Evolutionary conservation across 2,888 invertebrate species (phyloP).

Genomic region (Ferrisia virgata): DNA sequence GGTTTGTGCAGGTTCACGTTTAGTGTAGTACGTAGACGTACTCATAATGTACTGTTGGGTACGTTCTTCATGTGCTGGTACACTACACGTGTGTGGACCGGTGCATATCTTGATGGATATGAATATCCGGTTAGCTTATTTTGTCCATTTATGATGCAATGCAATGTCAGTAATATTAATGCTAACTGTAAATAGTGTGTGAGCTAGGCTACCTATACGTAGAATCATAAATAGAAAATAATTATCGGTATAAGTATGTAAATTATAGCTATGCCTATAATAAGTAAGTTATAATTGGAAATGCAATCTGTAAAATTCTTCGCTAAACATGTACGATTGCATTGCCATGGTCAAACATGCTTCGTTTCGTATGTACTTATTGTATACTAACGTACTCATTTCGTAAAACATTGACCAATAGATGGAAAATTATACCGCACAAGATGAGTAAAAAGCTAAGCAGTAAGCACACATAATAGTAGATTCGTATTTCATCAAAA

Average conservation of each 20-base stretch:
- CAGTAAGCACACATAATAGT: too few species aligned
- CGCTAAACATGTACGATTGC: not conserved
- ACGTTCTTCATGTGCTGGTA: not conserved
- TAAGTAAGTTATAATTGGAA: not conserved
- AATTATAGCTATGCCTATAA: not conserved
- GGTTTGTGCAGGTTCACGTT: too few species aligned
- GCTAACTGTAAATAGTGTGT: too few species aligned
- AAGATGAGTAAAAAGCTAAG: too few species aligned
- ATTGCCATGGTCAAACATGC: not conserved
- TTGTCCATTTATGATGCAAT: not conserved
- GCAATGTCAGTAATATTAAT: not conserved
- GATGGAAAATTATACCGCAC: too few species aligned
- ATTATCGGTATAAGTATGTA: not conserved
- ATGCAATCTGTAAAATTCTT: not conserved
- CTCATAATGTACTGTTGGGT: too few species aligned
- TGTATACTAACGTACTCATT: not conserved
- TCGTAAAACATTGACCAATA: not conserved
- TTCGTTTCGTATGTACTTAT: not conserved
- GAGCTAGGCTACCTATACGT: not conserved
- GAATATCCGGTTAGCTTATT: not conserved
- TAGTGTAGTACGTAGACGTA: too few species aligned
- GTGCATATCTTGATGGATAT: not conserved
- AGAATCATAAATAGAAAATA: not conserved
- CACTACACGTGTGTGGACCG: not conserved
- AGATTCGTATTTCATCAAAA: too few species aligned